Percentiles rank a stretch among this genome's conserved stretches.
These are phyloP conservation scores for Heliangelus exortis DNA, from an alignment of 2,797 vertebrate species.

Conservation along the genomic window DNA sequence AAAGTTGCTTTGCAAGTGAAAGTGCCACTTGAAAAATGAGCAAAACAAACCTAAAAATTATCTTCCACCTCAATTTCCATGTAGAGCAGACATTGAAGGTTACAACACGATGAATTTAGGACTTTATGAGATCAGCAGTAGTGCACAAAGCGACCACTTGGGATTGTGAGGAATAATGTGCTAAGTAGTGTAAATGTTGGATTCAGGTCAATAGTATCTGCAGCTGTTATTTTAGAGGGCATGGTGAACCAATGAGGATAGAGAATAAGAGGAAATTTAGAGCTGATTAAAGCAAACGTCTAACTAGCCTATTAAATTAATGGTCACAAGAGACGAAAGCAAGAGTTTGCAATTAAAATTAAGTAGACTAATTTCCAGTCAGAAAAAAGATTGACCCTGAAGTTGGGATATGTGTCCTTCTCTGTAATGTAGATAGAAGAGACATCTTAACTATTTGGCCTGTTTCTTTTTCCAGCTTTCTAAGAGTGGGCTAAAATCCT, in stretches of 20 bases:
- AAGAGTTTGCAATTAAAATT: slow-evolving; percentile 7
- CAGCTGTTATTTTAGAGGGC: background rate
- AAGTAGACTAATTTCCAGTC: background rate
- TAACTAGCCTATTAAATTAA: background rate
- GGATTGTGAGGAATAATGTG: background rate
- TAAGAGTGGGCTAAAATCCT: background rate
- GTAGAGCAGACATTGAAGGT: background rate
- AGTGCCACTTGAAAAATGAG: background rate
- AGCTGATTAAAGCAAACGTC: background rate
- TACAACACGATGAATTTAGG: background rate
- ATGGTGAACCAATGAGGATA: background rate
- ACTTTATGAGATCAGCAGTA: background rate
- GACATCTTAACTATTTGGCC: background rate
- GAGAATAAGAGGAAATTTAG: background rate
- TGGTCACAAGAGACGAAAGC: background rate
- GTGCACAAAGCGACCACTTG: background rate
- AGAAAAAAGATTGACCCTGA: background rate
- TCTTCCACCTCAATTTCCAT: background rate
- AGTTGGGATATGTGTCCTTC: background rate
- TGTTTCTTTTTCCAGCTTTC: background rate
- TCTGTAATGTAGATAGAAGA: background rate
- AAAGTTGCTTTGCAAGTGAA: background rate
- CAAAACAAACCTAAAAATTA: background rate
- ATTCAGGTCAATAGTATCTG: background rate
- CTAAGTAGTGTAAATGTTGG: background rate